phyloP scores from a whole-genome alignment of 1,140 invertebrate genomes.

The Frieseomelitta varia region DNA sequence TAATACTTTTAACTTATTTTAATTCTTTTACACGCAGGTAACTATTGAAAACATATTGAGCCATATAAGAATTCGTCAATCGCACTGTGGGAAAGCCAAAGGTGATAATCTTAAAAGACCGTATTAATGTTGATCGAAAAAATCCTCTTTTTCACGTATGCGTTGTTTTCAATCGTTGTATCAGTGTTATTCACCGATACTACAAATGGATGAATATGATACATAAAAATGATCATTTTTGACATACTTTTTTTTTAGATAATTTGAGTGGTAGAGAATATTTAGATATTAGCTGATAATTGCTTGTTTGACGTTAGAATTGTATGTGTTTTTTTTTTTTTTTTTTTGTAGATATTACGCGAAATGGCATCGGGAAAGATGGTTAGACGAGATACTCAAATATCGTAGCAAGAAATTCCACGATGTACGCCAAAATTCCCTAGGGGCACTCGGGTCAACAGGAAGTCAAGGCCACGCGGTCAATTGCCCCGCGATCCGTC shows the following conservation, averaged over 20 bases:
- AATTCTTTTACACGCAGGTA: background rate
- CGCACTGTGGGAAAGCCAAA: background rate
- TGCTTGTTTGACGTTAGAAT: background rate
- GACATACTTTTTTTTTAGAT: background rate
- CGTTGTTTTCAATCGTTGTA: background rate
- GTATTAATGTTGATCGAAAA: slow-evolving; percentile 7
- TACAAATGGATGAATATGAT: background rate
- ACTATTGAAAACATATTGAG: background rate
- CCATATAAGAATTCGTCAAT: background rate
- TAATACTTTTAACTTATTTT: background rate
- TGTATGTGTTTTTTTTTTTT: background rate
- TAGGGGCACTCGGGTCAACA: slow-evolving; percentile 66
- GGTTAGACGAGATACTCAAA: background rate
- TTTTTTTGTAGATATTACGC: background rate
- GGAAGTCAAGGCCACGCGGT: slow-evolving; percentile 79
- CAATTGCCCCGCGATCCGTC: slow-evolving; percentile 73
- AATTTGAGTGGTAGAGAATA: background rate
- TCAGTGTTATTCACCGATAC: background rate
- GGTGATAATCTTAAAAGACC: background rate
- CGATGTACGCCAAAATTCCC: slow-evolving; percentile 56
- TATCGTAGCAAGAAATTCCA: slow-evolving; percentile 40
- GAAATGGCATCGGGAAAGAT: background rate
- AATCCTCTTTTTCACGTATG: background rate
- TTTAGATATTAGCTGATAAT: background rate
- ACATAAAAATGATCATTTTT: background rate